A percentile compares a stretch with the other conserved stretches of the same genome.
Conservation (phyloP, 2,113 vertebrate genomes). For the Xenopus laevis region DNA sequence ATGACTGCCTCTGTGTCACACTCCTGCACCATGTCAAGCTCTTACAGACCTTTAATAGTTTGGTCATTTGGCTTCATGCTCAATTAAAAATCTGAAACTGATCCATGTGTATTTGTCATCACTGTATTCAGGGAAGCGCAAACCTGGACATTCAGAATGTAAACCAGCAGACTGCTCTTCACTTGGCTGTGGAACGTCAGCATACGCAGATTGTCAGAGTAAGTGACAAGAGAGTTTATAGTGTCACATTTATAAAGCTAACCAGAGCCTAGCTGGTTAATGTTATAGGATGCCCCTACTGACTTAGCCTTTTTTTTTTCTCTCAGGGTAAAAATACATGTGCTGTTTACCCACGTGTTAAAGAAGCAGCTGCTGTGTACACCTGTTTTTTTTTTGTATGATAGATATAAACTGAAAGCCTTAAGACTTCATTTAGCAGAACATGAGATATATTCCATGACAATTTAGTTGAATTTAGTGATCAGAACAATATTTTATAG, state of each 20-base stretch:
- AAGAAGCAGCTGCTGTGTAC: neutral
- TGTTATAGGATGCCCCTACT: neutral
- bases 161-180: slow-evolving; percentile 95
- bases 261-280: neutral
- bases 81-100: too few species aligned
- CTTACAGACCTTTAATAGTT: too few species aligned
- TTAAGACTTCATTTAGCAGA: neutral
- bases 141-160: slow-evolving; percentile 98
- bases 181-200: slow-evolving; percentile 94
- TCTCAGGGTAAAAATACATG: neutral
- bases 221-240: slow-evolving; percentile 47
- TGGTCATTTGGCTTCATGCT: too few species aligned
- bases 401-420: neutral
- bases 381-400: neutral
- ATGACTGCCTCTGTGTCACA: too few species aligned
- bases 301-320: neutral
- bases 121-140: slow-evolving; percentile 78
- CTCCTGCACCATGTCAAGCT: too few species aligned
- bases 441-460: neutral
- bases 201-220: slow-evolving; percentile 98
- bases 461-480: neutral
- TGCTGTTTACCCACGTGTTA: slow-evolving; percentile 3
- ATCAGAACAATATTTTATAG: too few species aligned
- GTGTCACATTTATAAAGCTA: neutral
- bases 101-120: too few species aligned